These are phyloP conservation scores for Charaxes varanes DNA, from an alignment of 1,140 invertebrate genomes.

Conservation along the genomic window DNA sequence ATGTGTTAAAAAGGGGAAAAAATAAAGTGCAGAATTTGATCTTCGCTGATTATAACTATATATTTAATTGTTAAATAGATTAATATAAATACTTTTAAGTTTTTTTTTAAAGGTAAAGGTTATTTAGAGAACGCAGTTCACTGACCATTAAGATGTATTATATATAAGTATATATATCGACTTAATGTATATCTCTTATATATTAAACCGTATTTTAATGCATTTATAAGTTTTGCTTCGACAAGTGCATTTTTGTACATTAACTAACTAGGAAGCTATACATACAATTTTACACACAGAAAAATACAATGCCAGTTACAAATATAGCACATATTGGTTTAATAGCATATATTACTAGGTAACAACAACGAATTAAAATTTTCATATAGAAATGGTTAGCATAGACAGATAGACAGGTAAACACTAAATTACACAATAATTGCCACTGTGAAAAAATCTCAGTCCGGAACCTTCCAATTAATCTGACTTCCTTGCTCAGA, in stretches of 20 bases:
- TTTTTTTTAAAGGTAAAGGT: too few relatives aligned
- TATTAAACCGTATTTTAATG: neutral
- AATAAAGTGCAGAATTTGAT: too few relatives aligned
- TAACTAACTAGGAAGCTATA: conserved; percentile 49
- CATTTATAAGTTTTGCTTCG: conserved; percentile 2
- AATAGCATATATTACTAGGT: conserved; percentile 10
- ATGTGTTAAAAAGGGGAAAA: too few relatives aligned
- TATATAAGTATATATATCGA: neutral
- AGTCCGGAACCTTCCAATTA: too few relatives aligned
- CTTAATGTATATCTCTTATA: too few relatives aligned
- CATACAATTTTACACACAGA: conserved; percentile 52
- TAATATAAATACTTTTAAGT: too few relatives aligned
- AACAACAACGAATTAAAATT: conserved; percentile 12
- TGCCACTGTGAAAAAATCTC: too few relatives aligned
- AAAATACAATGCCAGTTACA: conserved; percentile 23
- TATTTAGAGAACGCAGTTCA: too few relatives aligned
- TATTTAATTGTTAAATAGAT: too few relatives aligned
- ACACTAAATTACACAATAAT: conserved; percentile 5
- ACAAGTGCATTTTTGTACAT: conserved; percentile 34
- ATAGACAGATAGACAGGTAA: conserved; percentile 10
- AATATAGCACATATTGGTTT: conserved; percentile 14
- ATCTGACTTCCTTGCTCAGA: too few relatives aligned
- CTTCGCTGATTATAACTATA: too few relatives aligned
- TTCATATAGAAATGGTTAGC: conserved; percentile 5
- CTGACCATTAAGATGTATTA: too few relatives aligned